Evolutionary conservation across 2,797 vertebrate species (phyloP), one percentile per base, ranked within the genome.

Genomic region (Neostethus bicornis): DNA sequence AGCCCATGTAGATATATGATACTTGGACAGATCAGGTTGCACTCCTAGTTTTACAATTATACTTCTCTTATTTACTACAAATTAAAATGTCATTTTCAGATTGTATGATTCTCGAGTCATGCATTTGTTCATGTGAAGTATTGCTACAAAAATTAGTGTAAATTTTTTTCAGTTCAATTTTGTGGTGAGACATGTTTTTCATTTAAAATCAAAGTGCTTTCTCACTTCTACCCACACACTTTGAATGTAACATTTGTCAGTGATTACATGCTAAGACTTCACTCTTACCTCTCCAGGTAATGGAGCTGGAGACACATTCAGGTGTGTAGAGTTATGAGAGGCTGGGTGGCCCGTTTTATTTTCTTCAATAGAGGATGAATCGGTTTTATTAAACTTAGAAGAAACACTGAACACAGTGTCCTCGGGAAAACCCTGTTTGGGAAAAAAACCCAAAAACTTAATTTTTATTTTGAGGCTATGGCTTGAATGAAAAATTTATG

Each of bases 341-440:
- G 50, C 16, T 5, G 1, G 1, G 4, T 54, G 61, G 20, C 35
- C 61, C 31, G 48, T 58, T 48, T 70, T 44, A 1, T 57, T 51
- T 29, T 77, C 39, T 24, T 66, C 74, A 50, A 20, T 38, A 24
- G 63, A 54, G 39, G 67, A 42, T 2, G 46, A 10, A 2, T 7
- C 1, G 7, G 47, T 48, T 35, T 51, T 45, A 60, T 21, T 69
- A 34, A 84, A 87, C 70, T 80, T 80, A 37, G 89, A 90, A 14
- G 87, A 83, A 58, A 91, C 49, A 28, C 85, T 91, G 61, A 89
- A 92, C 48, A 91, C 85, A 0, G 81, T 88, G 76, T 91, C 84
- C 7, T 70, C 77, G 0, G 73, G 63, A 31, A 70, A 70, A 56
- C 67, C 79, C 92, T 93, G 2, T 3, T 4, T 21, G 25, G 39